Conservation (phyloP, 2,797 vertebrate genomes). For the Sorex maritimensis region DNA sequence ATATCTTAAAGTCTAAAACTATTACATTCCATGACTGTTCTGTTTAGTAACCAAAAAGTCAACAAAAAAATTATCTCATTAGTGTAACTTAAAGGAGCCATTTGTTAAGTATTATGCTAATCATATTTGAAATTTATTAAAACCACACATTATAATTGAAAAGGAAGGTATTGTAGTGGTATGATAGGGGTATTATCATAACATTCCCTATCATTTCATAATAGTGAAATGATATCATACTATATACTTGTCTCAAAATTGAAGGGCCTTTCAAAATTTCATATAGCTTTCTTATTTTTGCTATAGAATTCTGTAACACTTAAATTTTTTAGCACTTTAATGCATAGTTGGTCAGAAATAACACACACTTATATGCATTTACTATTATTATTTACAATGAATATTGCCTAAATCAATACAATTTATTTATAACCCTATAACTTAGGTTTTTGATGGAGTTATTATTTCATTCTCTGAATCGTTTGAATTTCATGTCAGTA, state of each 20-base stretch:
- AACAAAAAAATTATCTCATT: no score
- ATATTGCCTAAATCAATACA: constrained; percentile 7
- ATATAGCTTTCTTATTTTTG: constrained; percentile 62
- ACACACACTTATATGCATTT: neutral
- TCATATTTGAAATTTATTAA: neutral
- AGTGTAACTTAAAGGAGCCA: neutral
- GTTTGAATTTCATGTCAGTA: constrained; percentile 50
- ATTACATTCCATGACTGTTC: neutral
- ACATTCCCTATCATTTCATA: neutral
- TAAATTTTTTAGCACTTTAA: constrained; percentile 71
- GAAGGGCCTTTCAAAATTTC: constrained; percentile 62
- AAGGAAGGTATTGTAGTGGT: constrained; percentile 10
- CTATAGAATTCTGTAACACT: constrained; percentile 65
- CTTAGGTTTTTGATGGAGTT: constrained; percentile 32
- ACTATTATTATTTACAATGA: constrained; percentile 62
- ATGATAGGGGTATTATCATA: constrained; percentile 5
- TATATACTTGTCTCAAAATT: neutral
- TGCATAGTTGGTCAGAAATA: constrained; percentile 62
- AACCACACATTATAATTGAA: constrained; percentile 61
- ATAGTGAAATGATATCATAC: neutral
- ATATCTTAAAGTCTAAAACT: neutral
- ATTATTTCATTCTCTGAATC: constrained; percentile 53
- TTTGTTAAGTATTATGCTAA: constrained; percentile 1
- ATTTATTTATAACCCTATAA: constrained; percentile 44
- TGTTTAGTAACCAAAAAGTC: neutral